These are phyloP conservation scores for Ichneumoninae sp. DNA, from an alignment of 2,888 invertebrate species.

Conservation along the genomic window DNA sequence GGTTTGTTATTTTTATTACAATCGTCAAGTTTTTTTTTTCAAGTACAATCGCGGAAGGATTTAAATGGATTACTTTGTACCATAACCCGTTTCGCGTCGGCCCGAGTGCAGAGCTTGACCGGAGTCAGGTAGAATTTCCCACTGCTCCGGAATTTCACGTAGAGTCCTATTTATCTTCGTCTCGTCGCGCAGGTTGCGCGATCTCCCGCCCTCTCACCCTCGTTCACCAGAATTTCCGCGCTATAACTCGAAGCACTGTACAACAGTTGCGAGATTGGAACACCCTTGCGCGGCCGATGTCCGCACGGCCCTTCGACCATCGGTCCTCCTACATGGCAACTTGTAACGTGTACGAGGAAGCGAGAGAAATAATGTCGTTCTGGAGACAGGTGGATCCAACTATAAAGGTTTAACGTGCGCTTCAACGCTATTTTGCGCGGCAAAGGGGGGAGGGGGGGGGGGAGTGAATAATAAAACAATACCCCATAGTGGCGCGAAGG, in stretches of 20 bases:
- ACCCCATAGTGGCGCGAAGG: conserved; percentile 60
- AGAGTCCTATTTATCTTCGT: conserved; percentile 30
- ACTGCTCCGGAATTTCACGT: conserved; percentile 28
- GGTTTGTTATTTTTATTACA: neutral
- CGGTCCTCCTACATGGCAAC: conserved; percentile 36
- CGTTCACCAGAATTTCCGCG: neutral
- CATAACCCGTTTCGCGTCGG: neutral
- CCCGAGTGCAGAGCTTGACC: neutral
- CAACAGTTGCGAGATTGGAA: conserved; percentile 20
- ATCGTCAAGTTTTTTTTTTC: neutral
- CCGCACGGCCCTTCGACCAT: conserved; percentile 27
- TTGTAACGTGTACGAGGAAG: conserved; percentile 24
- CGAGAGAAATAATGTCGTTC: conserved; percentile 34
- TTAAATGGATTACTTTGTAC: neutral
- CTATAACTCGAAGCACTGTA: neutral
- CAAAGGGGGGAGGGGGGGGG: conserved; percentile 20
- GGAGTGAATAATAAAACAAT: conserved; percentile 67
- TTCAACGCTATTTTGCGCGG: neutral
- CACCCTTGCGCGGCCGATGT: conserved; percentile 24
- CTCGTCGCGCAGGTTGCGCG: neutral
- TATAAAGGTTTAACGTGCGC: conserved; percentile 30
- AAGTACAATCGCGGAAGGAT: neutral
- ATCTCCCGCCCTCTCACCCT: neutral
- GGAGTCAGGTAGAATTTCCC: conserved; percentile 29
- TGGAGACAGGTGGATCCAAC: conserved; percentile 53